A percentile compares a stretch with the other conserved stretches of the same genome.
phyloP scores from a whole-genome alignment of 2,113 vertebrate genomes.

The Triplophysa dalaica region DNA sequence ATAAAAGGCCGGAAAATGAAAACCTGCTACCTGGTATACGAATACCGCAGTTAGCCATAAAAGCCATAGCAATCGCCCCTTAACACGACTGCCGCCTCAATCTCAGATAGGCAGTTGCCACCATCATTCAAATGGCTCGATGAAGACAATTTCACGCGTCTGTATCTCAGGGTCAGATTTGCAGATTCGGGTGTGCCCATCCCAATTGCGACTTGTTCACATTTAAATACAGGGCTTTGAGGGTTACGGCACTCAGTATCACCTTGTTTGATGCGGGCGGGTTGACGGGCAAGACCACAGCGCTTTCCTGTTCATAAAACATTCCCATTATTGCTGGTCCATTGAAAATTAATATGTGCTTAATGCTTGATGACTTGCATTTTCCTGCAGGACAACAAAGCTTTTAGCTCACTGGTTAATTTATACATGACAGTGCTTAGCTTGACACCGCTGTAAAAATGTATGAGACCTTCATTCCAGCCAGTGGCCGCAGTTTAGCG shows the following conservation, averaged over 20 bases:
- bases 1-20: constrained; percentile 49
- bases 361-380: constrained; percentile 73
- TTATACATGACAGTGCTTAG: constrained; percentile 68
- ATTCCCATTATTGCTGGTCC: constrained; percentile 63
- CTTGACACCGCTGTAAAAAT: constrained; percentile 63
- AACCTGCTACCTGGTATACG: constrained; percentile 42
- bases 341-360: constrained; percentile 73
- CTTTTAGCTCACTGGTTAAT: constrained; percentile 70
- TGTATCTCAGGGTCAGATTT: constrained; percentile 16
- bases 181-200: background rate
- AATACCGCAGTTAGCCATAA: constrained; percentile 51
- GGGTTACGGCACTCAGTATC: background rate
- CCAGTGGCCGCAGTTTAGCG: constrained; percentile 59
- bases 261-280: constrained; percentile 46
- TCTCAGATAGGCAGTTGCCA: constrained; percentile 23
- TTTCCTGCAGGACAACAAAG: constrained; percentile 66
- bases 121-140: constrained; percentile 17
- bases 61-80: constrained; percentile 37
- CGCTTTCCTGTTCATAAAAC: constrained; percentile 59
- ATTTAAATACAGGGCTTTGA: background rate
- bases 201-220: background rate
- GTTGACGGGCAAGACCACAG: constrained; percentile 52
- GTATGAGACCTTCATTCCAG: constrained; percentile 66
- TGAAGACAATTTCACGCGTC: constrained; percentile 22
- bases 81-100: constrained; percentile 11